phyloP scores from a whole-genome alignment of 2,113 vertebrate species.

The Murina feae region DNA sequence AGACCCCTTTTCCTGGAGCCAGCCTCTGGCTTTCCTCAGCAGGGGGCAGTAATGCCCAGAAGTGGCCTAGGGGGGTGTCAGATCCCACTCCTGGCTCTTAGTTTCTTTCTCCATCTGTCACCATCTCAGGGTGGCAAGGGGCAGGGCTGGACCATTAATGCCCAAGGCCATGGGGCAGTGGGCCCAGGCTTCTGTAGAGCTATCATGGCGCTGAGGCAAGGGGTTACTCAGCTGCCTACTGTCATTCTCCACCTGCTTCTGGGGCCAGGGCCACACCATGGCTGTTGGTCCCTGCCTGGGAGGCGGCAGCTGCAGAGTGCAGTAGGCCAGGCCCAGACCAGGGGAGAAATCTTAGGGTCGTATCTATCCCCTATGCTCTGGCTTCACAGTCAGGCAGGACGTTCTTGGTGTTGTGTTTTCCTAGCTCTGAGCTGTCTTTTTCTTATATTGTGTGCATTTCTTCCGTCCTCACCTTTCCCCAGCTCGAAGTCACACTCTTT shows the following conservation, averaged over 20 bases:
- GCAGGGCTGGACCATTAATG: background rate
- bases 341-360: rapidly evolving
- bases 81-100: too few relatives aligned
- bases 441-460: rapidly evolving
- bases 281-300: background rate
- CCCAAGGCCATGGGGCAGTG: background rate
- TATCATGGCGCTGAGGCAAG: background rate
- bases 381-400: background rate
- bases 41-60: background rate
- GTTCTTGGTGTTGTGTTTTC: background rate
- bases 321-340: background rate
- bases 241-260: background rate
- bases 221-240: background rate
- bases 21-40: background rate
- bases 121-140: background rate
- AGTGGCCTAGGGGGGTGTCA: background rate
- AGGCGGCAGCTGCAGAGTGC: background rate
- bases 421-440: background rate
- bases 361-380: rapidly evolving
- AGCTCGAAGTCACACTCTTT: rapidly evolving
- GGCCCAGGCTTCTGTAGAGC: background rate
- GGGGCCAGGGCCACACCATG: background rate
- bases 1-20: background rate
- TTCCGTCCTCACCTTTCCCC: background rate
- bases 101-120: background rate